Conservation (phyloP, 2,888 invertebrate species). For the Drosophila lacicola region DNA sequence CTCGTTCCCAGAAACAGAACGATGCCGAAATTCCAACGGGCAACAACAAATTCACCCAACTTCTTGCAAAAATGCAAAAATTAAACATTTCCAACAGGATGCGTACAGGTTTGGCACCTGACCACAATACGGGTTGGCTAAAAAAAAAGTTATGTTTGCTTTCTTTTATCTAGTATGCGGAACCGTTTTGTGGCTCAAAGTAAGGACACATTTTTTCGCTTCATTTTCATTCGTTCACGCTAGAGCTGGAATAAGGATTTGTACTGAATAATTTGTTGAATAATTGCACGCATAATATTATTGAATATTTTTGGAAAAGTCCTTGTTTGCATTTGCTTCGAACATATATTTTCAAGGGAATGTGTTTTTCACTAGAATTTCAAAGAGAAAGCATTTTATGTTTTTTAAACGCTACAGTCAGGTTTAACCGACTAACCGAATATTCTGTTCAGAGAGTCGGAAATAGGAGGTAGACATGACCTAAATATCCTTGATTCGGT, state of each 20-base stretch:
- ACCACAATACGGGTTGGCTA: not conserved
- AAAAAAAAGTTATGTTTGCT: slow-evolving; percentile 1
- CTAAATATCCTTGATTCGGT: too few species aligned
- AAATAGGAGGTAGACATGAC: too few species aligned
- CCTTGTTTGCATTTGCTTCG: too few species aligned
- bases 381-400: too few species aligned
- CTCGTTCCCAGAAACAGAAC: slow-evolving; percentile 38
- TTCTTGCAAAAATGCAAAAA: slow-evolving; percentile 43
- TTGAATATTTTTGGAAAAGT: too few species aligned
- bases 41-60: slow-evolving; percentile 23
- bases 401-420: too few species aligned
- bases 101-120: not conserved
- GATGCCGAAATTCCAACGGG: slow-evolving; percentile 34
- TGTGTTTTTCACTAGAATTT: too few species aligned
- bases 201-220: slow-evolving; percentile 37
- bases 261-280: too few species aligned
- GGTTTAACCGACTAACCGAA: too few species aligned
- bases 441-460: too few species aligned
- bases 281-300: too few species aligned
- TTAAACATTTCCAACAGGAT: slow-evolving; percentile 44
- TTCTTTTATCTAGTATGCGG: not conserved
- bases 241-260: not conserved
- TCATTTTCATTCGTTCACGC: slow-evolving; percentile 37
- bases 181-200: slow-evolving; percentile 11
- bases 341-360: too few species aligned